Conservation (phyloP, 2,113 vertebrate genomes). For the Rattus rattus region DNA sequence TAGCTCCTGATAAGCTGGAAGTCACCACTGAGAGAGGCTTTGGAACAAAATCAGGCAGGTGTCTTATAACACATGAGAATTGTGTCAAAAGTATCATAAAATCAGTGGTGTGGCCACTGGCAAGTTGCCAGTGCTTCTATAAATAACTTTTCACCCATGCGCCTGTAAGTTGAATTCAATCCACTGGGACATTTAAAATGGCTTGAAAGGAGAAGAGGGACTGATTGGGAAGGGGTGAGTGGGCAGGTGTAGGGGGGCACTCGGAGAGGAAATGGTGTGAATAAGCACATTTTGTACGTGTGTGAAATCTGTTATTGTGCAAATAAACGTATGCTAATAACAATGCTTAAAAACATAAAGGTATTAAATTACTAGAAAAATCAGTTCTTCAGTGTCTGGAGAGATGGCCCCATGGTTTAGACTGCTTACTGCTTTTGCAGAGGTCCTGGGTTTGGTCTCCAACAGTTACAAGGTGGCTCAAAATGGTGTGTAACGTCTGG, state of each 20-base stretch:
- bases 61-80: neutral
- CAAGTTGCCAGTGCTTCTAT: neutral
- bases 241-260: neutral
- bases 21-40: neutral
- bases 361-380: neutral
- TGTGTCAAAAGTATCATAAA: constrained; percentile 20
- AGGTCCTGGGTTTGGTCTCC: neutral
- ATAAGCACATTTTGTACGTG: neutral
- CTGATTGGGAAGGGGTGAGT: neutral
- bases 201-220: neutral
- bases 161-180: neutral
- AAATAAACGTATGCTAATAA: neutral
- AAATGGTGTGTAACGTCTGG: neutral
- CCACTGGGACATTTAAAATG: neutral
- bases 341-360: neutral
- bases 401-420: neutral
- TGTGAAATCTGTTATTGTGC: neutral
- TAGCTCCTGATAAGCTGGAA: neutral
- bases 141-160: neutral
- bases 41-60: constrained; percentile 5
- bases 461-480: neutral
- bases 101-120: neutral
- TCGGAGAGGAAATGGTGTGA: neutral
- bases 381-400: neutral
- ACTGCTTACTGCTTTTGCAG: neutral